These are phyloP conservation scores for Mus spicilegus DNA, from an alignment of 2,113 vertebrate genomes.

Conservation along the genomic window DNA sequence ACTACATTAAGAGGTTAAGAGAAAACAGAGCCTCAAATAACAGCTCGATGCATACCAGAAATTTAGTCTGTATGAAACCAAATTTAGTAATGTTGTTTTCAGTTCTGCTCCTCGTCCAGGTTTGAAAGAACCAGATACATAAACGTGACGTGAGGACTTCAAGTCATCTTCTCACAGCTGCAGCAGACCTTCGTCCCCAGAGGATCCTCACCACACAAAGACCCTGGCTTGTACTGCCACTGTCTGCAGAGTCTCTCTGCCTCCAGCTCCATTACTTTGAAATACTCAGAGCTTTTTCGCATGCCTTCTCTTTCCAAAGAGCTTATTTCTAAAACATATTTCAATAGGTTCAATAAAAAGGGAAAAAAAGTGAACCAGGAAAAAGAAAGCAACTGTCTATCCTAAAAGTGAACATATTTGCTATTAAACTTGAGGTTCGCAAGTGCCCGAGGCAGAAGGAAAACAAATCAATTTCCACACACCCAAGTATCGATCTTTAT, in stretches of 20 bases:
- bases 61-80: conserved; percentile 1
- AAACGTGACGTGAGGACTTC: not conserved
- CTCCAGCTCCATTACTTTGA: not conserved
- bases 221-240: not conserved
- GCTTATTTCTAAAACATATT: conserved; percentile 24
- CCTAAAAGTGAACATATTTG: not conserved
- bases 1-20: not conserved
- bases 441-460: not conserved
- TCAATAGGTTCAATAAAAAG: not conserved
- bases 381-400: not conserved
- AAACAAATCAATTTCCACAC: conserved; percentile 26
- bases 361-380: not conserved
- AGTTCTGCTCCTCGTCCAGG: not conserved
- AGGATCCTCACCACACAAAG: not conserved
- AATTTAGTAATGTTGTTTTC: not conserved
- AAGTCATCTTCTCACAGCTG: not conserved
- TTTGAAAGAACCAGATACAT: not conserved
- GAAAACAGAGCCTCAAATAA: not conserved
- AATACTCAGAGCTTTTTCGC: not conserved
- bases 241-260: not conserved
- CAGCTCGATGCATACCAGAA: not conserved
- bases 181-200: not conserved
- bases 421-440: not conserved
- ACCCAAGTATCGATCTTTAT: not conserved
- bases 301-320: not conserved